Conservation (phyloP, 1,140 invertebrate genomes). For the Steinernema khuongi region DNA sequence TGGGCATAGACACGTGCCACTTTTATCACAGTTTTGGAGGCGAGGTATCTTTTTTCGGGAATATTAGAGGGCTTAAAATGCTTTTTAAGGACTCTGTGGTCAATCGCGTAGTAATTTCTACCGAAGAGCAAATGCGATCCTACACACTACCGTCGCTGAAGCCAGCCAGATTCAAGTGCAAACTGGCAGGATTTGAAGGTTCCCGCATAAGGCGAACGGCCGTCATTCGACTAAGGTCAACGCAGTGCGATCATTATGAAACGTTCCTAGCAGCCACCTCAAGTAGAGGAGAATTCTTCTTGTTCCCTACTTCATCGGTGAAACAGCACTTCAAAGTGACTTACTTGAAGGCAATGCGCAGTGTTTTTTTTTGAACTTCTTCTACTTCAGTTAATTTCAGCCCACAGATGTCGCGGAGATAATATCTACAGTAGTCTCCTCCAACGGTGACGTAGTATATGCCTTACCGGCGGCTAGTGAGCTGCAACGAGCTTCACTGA, state of each 20-base stretch:
- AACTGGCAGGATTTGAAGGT: background rate
- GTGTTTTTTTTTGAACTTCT: background rate
- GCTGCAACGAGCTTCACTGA: background rate
- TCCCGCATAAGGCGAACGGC: background rate
- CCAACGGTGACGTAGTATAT: background rate
- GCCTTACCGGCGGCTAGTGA: background rate
- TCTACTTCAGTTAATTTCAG: background rate
- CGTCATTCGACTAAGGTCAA: background rate
- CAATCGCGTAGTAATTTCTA: background rate
- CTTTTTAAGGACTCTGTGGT: background rate
- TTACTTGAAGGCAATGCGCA: background rate
- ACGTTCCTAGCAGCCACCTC: background rate
- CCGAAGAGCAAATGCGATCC: background rate
- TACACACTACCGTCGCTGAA: conserved; percentile 1
- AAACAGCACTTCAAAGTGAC: conserved; percentile 7
- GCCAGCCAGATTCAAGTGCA: background rate
- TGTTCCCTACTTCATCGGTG: background rate
- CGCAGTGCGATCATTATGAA: background rate
- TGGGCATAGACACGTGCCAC: background rate
- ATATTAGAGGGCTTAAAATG: background rate
- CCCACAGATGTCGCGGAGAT: background rate
- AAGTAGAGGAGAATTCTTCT: background rate
- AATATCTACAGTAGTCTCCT: background rate
- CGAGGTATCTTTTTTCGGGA: background rate
- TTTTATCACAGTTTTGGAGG: background rate